Base-by-base conservation (phyloP, 2,113 vertebrate species). In the Macquaria australasica region DNA sequence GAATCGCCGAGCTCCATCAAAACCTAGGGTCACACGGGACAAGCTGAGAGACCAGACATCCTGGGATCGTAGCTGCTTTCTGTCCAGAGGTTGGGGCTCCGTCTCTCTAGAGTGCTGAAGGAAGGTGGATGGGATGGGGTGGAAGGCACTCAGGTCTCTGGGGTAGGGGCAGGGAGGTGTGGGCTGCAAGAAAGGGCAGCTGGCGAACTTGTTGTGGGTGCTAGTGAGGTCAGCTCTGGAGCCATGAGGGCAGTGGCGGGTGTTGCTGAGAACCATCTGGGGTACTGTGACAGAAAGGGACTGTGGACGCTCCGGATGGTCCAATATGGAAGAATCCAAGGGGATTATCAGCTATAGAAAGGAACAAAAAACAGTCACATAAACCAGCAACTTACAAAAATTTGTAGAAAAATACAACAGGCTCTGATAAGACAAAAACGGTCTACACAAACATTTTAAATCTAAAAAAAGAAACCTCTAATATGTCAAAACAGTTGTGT, bases 1-100 rank as follows among this genome's bases (percentile, higher is more conserved):
- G 69, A 96, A 95, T 75, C 95, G 95, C 73, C 97, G 96, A 0
- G 96, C 96, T n/a, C 98, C 98, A 63, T 98, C 97, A 1, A 99
- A 99, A 58, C 95, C 95, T 53, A 99, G 79, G 3, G 96, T 95
- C 64, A 97, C 94, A 71, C 96, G 95, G 50, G 93, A 96, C 82
- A 98, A 92, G 83, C 96, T 94, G 86, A 99, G 15, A 45, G 96
- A 97, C 98, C 98, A 99, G 37, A 99, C 89, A 64, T 99, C 97
- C 91, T 96, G 95, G n/a, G 96, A 96, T 62, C 96, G 93, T 11
- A 89, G 90, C 23, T 87, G 90, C 83, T 87, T 91, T 28, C 62
- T 66, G 80, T 87, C 91, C 0, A 92, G 81, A 79, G 71, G 92
- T 4, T 74, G 86, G 41, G 77, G 84, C 1, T 96, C 94, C 16